phyloP scores from a whole-genome alignment of 2,797 vertebrate genomes.

The Dryobates pubescens region DNA sequence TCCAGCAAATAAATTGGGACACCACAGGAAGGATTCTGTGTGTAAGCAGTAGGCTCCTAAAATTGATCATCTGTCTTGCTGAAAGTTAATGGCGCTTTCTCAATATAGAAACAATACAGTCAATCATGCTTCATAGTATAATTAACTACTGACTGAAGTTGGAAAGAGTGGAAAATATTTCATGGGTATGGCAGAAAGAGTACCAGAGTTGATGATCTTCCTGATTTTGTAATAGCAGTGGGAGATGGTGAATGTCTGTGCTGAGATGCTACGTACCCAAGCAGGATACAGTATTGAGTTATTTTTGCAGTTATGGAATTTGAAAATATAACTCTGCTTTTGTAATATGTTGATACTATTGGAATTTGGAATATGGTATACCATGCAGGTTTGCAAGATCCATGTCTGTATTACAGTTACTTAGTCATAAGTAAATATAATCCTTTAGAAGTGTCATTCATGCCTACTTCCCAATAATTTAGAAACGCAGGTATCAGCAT shows the following conservation, averaged over 20 bases:
- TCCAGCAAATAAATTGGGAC: constrained; percentile 64
- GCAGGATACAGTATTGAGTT: not conserved
- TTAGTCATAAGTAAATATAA: not conserved
- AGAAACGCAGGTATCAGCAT: not conserved
- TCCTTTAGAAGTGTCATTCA: not conserved
- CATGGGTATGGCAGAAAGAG: not conserved
- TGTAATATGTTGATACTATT: not conserved
- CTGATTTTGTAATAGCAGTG: not conserved
- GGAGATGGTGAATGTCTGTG: not conserved
- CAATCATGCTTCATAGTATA: constrained; percentile 43
- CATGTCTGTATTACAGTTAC: not conserved
- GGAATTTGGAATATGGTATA: not conserved
- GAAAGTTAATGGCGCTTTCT: constrained; percentile 67
- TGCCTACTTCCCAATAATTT: not conserved
- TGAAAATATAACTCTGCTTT: not conserved
- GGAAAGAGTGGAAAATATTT: constrained; percentile 48
- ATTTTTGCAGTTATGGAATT: not conserved
- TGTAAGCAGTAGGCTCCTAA: constrained; percentile 57
- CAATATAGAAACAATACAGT: constrained; percentile 64
- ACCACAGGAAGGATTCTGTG: constrained; percentile 57
- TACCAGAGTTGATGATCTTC: constrained; percentile 17
- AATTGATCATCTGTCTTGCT: constrained; percentile 62
- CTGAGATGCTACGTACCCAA: not conserved
- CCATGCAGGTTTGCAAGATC: not conserved
- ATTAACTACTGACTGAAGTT: constrained; percentile 58